Evolutionary conservation across 2,797 vertebrate genomes (phyloP), one percentile per base, ranked within the genome.

Genomic region (Coluber constrictor): DNA sequence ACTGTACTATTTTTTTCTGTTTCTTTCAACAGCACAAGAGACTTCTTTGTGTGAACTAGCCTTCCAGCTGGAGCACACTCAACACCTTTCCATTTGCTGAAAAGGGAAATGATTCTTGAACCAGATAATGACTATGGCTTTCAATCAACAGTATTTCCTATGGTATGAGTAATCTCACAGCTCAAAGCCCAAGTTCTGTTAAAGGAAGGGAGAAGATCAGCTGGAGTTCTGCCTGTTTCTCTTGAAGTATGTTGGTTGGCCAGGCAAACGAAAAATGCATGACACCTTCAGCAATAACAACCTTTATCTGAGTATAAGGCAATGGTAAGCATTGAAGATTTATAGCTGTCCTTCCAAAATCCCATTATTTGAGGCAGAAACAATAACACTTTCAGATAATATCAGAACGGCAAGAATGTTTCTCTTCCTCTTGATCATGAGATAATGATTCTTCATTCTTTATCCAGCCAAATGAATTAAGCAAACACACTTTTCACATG

Each of bases 241-340:
- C 25, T 86, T 86, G 51, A 93, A 86, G 55, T 60, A 6, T 66
- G 96, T 95, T 96, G 97, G 96, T 95, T 97, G 97, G 96, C 96
- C 96, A 97, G 94, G 96, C 95, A 94, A 95, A 95, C 96, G 94
- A 96, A 95, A 95, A 96, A 94, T 95, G 92, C 95, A 95, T 96
- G 96, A 98, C 97, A 97, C 97, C 94, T 90, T 97, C 97, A 95
- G 94, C 96, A 87, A 27, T 25, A n/a, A 93, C 90, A 94, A 94
- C 96, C 94, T 94, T 96, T 96, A 96, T 97, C 96, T 96, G 94
- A 18, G 89, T 94, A 96, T 95, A 96, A 94, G 59, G 94, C 97
- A 95, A 95, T 96, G 96, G 95, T 96, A 96, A 97, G 95, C 96
- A 96, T 96, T 96, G 96, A 97, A 93, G 93, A 89, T 89, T 86